Evolutionary conservation across 1,140 invertebrate genomes (phyloP).

Genomic region (Trissolcus basalis): DNA sequence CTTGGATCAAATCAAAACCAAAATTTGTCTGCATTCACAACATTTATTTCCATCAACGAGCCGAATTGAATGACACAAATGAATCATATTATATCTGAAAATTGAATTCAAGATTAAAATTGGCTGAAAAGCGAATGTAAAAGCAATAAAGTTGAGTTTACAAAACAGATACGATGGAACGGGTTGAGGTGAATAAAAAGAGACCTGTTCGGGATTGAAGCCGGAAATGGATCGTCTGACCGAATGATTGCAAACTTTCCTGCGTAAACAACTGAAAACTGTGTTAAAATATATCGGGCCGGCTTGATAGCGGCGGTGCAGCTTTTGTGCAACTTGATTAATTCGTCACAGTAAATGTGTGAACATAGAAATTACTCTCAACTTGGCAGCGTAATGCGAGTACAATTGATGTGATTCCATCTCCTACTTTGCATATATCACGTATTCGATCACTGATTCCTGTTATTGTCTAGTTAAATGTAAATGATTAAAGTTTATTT

Average conservation of each 20-base stretch:
- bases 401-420: slow-evolving; percentile 44
- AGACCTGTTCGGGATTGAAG: slow-evolving; percentile 28
- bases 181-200: too few species aligned
- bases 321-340: slow-evolving; percentile 69
- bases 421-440: slow-evolving; percentile 46
- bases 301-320: slow-evolving; percentile 55
- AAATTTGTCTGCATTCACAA: too few species aligned
- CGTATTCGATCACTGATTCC: slow-evolving; percentile 33
- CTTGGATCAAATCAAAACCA: too few species aligned
- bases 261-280: slow-evolving; percentile 71
- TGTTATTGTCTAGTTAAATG: slow-evolving; percentile 35
- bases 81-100: too few species aligned
- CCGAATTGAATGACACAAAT: too few species aligned
- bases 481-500: slow-evolving; percentile 23
- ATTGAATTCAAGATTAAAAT: too few species aligned
- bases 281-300: slow-evolving; percentile 62
- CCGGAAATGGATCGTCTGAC: slow-evolving; percentile 70
- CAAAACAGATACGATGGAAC: too few species aligned
- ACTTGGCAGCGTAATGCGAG: slow-evolving; percentile 49
- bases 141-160: too few species aligned
- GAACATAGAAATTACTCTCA: slow-evolving; percentile 66
- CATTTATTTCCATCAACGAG: too few species aligned
- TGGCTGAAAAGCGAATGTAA: too few species aligned
- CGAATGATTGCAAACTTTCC: slow-evolving; percentile 72
- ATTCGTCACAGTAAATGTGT: slow-evolving; percentile 67